Base-by-base conservation (phyloP, 2,888 invertebrate species). In the Charanyca ferruginea region DNA sequence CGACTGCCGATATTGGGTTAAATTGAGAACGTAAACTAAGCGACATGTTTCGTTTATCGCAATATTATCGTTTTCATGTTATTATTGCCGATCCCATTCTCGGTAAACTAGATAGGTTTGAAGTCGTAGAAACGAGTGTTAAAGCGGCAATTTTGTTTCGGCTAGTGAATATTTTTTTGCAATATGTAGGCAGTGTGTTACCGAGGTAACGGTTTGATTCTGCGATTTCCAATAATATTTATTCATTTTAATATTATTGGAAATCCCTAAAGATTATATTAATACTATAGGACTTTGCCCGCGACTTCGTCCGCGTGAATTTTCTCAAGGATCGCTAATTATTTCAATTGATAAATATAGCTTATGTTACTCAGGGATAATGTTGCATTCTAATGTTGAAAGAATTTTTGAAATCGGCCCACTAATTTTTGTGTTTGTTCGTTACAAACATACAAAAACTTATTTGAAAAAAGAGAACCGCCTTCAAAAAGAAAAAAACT, bases 11-110 rank as follows among this genome's bases (percentile, higher is more conserved):
- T 73, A 62, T 74, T 66, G 42, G 61, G 25, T 66, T 57, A 38
- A 65, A 75, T 58, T 61, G 57, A 57, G 49, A 59, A 62, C 66
- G 53, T 75, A 35, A 57, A 42, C 59, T 44, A 70, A 75, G 68
- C 79, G 48, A 79, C 61, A 70, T 63, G 70, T 75, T 68, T 63
- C 55, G 48, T 80, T 67, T 80, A 80, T 72, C 49, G 66, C 63
- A 41, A 67, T 66, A 61, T 53, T 73, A 79, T 81, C 69, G 48
- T 64, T 76, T 70, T 52, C 67, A 79, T 47, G 58, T 66, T 72
- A 62, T 61, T 66, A 62, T 61, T 66, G 65, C 71, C 74, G 54
- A 69, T 74, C 60, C 66, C 53, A 55, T 82, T 80, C 83, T 59
- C 52, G 11, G 74, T 71, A 77, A 77, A 68, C 61, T 64, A 54